Conservation (phyloP, 2,888 invertebrate genomes). For the Acanthosepion lycidas region DNA sequence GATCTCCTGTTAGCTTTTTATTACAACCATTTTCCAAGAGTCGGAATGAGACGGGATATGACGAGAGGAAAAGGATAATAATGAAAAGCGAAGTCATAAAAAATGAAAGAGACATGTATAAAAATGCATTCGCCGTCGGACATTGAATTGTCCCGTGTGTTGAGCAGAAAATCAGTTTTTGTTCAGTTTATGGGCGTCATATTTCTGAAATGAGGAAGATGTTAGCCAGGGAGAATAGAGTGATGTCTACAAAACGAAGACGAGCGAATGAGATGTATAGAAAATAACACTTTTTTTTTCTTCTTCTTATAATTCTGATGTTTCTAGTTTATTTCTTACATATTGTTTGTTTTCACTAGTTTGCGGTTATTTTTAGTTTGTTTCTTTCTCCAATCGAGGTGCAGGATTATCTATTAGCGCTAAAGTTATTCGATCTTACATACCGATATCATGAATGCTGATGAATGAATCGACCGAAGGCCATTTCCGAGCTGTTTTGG, state of each 20-base stretch:
- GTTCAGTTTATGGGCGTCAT: not conserved
- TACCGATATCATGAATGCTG: not conserved
- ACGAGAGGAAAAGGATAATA: not conserved
- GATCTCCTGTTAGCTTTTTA: slow-evolving; percentile 33
- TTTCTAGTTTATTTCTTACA: not conserved
- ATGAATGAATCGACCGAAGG: not conserved
- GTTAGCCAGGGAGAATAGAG: not conserved
- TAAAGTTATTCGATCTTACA: not conserved
- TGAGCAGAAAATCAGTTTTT: not conserved
- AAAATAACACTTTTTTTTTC: not conserved
- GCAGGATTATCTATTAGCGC: not conserved
- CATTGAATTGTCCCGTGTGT: slow-evolving; percentile 22
- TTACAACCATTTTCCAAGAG: not conserved
- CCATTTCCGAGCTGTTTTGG: not conserved
- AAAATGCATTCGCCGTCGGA: not conserved
- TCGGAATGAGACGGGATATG: not conserved
- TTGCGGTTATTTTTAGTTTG: not conserved
- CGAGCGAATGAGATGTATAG: not conserved
- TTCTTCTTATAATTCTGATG: not conserved
- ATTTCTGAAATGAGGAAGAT: not conserved
- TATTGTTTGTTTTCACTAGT: not conserved
- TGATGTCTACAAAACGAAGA: not conserved
- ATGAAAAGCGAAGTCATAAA: not conserved
- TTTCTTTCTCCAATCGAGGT: not conserved
- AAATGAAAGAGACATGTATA: not conserved